Evolutionary conservation across 2,797 vertebrate species (phyloP).

Genomic region (Fistularia tabacaria): DNA sequence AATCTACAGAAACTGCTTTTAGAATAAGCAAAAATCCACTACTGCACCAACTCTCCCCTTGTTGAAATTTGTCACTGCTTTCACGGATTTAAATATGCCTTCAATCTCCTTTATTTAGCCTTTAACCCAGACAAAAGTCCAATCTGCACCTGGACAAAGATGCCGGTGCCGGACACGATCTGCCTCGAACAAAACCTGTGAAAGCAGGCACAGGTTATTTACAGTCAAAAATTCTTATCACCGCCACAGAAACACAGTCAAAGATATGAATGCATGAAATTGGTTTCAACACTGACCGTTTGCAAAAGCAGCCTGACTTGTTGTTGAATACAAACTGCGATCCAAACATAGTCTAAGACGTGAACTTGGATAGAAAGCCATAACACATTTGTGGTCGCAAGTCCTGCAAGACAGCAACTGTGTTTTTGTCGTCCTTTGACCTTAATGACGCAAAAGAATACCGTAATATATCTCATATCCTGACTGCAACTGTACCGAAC

Average conservation of each 20-base stretch:
- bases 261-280: neutral
- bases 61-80: no score
- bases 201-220: neutral
- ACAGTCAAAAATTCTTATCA: neutral
- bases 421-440: neutral
- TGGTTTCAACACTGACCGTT: slow-evolving; percentile 33
- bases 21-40: no score
- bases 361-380: slow-evolving; percentile 31
- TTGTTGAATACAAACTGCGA: slow-evolving; percentile 24
- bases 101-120: no score
- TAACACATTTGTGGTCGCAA: neutral
- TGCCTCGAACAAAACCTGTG: slow-evolving; percentile 22
- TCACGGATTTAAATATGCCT: no score
- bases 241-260: no score
- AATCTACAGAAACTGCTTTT: no score
- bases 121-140: no score
- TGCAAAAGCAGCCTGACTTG: slow-evolving; percentile 8
- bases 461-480: neutral
- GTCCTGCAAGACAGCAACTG: neutral
- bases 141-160: slow-evolving; percentile 12
- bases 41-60: no score
- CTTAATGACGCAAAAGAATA: neutral
- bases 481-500: neutral
- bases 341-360: slow-evolving; percentile 28
- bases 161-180: neutral